Percentiles rank a stretch among this genome's conserved stretches.
Evolutionary conservation across 2,797 vertebrate species (phyloP).

Genomic region (Typhlichthys eigenmanni): DNA sequence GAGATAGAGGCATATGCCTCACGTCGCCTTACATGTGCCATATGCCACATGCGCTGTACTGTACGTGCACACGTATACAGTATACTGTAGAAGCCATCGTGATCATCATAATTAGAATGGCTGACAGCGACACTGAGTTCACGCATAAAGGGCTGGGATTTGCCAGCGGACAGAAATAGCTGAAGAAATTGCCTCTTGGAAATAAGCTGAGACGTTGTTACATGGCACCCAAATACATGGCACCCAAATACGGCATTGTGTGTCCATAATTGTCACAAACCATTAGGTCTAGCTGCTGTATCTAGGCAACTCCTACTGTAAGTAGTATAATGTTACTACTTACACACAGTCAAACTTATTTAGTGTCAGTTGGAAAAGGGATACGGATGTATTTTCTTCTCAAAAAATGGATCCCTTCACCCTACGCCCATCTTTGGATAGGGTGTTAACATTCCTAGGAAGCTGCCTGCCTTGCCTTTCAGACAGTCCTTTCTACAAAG

Average conservation of each 20-base stretch:
- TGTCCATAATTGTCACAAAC: constrained; percentile 36
- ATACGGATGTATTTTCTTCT: constrained; percentile 6
- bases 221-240: constrained; percentile 32
- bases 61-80: constrained; percentile 7
- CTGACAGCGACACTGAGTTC: neutral
- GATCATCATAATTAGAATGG: constrained; percentile 13
- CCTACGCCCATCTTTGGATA: constrained; percentile 22
- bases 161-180: constrained; percentile 19
- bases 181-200: constrained; percentile 22
- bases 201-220: constrained; percentile 42
- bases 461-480: constrained; percentile 38
- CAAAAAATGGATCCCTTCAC: constrained; percentile 18
- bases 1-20: constrained; percentile 18
- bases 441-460: constrained; percentile 27
- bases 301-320: constrained; percentile 16
- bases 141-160: constrained; percentile 9
- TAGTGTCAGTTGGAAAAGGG: constrained; percentile 12
- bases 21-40: constrained; percentile 59
- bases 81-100: constrained; percentile 5
- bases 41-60: neutral
- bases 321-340: constrained; percentile 17
- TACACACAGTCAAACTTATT: constrained; percentile 27
- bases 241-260: constrained; percentile 40
- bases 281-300: constrained; percentile 23
- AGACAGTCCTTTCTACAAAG: constrained; percentile 32